phyloP scores from a whole-genome alignment of 2,888 invertebrate species.

The Drosophila colorata region DNA sequence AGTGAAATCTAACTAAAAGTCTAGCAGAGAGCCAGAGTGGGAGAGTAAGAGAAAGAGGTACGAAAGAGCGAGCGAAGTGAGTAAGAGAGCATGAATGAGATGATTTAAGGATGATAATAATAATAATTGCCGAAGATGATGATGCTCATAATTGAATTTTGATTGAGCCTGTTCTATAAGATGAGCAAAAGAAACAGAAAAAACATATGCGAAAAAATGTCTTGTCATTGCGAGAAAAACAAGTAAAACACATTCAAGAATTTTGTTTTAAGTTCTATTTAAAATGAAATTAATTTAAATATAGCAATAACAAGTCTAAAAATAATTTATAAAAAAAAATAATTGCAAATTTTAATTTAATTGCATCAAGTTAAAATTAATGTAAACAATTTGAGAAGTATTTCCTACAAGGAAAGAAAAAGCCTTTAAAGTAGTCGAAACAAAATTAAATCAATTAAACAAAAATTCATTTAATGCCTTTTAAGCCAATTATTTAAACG shows the following conservation, averaged over 20 bases:
- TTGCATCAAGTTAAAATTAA: slow-evolving; percentile 44
- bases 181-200: slow-evolving; percentile 24
- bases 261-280: slow-evolving; percentile 80
- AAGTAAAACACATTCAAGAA: slow-evolving; percentile 77
- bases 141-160: slow-evolving; percentile 17
- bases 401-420: slow-evolving; percentile 84
- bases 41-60: slow-evolving; percentile 25
- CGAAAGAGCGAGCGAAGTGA: slow-evolving; percentile 32
- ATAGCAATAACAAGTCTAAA: slow-evolving; percentile 41
- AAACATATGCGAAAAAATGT: slow-evolving; percentile 35
- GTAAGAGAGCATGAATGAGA: slow-evolving; percentile 41
- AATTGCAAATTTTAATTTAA: slow-evolving; percentile 44
- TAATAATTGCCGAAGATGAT: slow-evolving; percentile 10
- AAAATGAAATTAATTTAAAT: slow-evolving; percentile 66
- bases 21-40: slow-evolving; percentile 31
- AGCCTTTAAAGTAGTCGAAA: slow-evolving; percentile 79
- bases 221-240: slow-evolving; percentile 53
- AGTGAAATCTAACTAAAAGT: slow-evolving; percentile 72
- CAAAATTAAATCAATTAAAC: slow-evolving; percentile 52
- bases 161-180: slow-evolving; percentile 17
- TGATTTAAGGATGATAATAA: slow-evolving; percentile 35
- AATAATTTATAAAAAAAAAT: slow-evolving; percentile 33
- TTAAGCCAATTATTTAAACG: slow-evolving; percentile 62
- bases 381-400: slow-evolving; percentile 77
- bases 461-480: slow-evolving; percentile 56